These are phyloP conservation scores for Nysson spinosus DNA, from an alignment of 2,888 invertebrate species.

Conservation along the genomic window DNA sequence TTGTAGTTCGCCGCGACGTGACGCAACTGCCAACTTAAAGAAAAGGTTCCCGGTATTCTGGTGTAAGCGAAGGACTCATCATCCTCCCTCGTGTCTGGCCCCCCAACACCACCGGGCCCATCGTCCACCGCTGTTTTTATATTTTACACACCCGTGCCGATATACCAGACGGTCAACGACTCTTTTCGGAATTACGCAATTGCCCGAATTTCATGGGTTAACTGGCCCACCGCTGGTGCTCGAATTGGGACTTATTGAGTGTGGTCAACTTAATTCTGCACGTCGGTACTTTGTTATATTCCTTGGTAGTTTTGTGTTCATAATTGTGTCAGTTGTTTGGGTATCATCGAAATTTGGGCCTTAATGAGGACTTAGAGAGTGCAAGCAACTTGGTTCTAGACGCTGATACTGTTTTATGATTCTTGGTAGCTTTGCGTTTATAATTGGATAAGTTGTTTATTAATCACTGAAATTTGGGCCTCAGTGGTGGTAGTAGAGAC, in stretches of 20 bases:
- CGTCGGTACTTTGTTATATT: background rate
- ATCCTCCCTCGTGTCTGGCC: constrained; percentile 40
- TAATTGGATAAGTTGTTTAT: too few species aligned
- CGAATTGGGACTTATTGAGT: constrained; percentile 5
- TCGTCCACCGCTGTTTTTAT: too few species aligned
- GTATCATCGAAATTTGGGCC: constrained; percentile 37
- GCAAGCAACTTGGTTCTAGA: too few species aligned
- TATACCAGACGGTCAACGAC: constrained; percentile 70
- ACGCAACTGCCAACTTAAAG: constrained; percentile 74
- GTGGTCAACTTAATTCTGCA: background rate
- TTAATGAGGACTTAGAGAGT: too few species aligned
- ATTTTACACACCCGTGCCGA: constrained; percentile 24
- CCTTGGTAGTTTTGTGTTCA: too few species aligned
- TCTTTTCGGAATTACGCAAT: constrained; percentile 75
- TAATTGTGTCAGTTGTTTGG: too few species aligned
- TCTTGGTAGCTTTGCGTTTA: too few species aligned
- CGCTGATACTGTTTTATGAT: too few species aligned
- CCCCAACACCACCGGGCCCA: too few species aligned
- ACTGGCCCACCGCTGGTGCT: constrained; percentile 46
- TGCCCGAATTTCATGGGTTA: constrained; percentile 75
- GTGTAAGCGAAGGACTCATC: constrained; percentile 42
- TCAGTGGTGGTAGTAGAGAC: constrained; percentile 61
- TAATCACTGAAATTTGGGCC: constrained; percentile 37
- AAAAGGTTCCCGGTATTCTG: constrained; percentile 73
- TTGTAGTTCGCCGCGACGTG: constrained; percentile 77